Conservation (phyloP, 2,888 invertebrate species). For the Eurois occulta region DNA sequence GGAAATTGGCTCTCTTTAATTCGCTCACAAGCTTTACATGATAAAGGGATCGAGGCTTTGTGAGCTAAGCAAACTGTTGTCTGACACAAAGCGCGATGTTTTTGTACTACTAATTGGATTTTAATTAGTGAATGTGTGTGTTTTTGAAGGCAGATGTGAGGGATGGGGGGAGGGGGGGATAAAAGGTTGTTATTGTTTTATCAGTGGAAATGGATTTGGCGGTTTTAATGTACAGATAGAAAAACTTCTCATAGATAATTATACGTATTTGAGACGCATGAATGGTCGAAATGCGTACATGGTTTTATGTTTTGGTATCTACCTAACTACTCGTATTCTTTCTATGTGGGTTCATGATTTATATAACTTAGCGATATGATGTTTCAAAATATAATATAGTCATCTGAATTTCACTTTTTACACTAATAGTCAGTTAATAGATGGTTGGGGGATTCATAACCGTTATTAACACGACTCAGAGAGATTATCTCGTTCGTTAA, state of each 20-base stretch:
- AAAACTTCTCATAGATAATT: not conserved
- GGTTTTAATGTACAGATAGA: not conserved
- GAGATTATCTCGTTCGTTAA: not conserved
- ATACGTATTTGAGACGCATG: not conserved
- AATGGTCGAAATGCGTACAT: not conserved
- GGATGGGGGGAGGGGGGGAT: not conserved
- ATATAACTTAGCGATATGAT: not conserved
- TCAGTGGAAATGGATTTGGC: not conserved
- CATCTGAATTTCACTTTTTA: not conserved
- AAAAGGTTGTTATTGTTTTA: not conserved
- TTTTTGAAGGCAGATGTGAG: slow-evolving; percentile 32
- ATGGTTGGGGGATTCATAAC: not conserved
- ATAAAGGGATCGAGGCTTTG: slow-evolving; percentile 63
- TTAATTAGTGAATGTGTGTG: slow-evolving; percentile 61
- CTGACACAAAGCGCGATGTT: slow-evolving; percentile 58
- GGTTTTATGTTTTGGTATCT: not conserved
- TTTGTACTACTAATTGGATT: slow-evolving; percentile 61
- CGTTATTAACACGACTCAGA: not conserved
- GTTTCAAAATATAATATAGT: not conserved
- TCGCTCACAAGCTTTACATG: slow-evolving; percentile 64
- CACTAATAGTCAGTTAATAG: not conserved
- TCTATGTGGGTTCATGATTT: not conserved
- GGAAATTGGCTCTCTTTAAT: slow-evolving; percentile 63
- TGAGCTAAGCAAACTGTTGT: slow-evolving; percentile 57
- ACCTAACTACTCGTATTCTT: not conserved